Conservation (phyloP, 2,888 invertebrate species). For the Drosophila buzzatii region DNA sequence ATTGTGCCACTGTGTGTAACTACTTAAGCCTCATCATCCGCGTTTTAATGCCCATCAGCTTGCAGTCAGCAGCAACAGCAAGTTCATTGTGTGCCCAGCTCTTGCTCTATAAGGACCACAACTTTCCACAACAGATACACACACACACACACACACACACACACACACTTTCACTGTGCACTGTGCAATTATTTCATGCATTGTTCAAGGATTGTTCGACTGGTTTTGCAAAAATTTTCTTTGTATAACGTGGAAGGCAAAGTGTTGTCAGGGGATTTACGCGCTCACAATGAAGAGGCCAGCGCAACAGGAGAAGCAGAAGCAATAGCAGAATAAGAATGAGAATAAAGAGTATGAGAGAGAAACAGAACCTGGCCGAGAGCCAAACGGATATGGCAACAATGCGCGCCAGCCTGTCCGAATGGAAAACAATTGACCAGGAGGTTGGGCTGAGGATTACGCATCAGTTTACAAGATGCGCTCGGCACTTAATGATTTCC, state of each 20-base stretch:
- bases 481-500: conserved; percentile 75
- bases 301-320: conserved; percentile 31
- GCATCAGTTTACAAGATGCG: conserved; percentile 79
- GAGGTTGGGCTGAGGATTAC: conserved; percentile 57
- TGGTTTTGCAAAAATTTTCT: conserved; percentile 66
- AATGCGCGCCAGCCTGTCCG: conserved; percentile 54
- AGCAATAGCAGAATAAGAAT: neutral
- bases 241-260: conserved; percentile 61
- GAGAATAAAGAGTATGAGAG: neutral
- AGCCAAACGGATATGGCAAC: conserved; percentile 70
- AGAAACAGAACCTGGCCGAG: conserved; percentile 38
- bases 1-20: conserved; percentile 55
- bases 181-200: conserved; percentile 75
- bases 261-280: conserved; percentile 80
- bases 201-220: conserved; percentile 73
- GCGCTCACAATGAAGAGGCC: conserved; percentile 62
- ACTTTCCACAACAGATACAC: conserved; percentile 27
- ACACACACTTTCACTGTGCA: conserved; percentile 26
- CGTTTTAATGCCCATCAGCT: conserved; percentile 72
- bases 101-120: conserved; percentile 48
- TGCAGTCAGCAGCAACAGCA: conserved; percentile 34
- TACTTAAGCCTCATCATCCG: conserved; percentile 78
- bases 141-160: neutral
- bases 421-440: conserved; percentile 70
- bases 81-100: conserved; percentile 51